Base-by-base conservation (phyloP, 2,797 vertebrate species). In the Phataginus tricuspis region DNA sequence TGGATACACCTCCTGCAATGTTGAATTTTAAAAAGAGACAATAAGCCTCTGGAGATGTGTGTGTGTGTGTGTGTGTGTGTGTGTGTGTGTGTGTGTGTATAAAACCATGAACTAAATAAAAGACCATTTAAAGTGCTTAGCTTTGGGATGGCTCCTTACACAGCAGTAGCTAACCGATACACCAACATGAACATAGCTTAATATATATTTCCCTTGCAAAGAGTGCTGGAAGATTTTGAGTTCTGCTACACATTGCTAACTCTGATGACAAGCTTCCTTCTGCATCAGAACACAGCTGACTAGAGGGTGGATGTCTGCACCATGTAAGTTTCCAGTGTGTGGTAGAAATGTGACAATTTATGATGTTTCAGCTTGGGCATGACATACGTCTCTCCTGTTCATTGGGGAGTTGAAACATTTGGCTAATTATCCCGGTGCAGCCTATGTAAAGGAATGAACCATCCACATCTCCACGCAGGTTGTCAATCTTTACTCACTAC, bases 371-470 rank as follows among this genome's bases (percentile, higher is more conserved):
- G 23, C 45, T 45, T 31, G 11, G 11, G 18, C 4, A 29, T 15
- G 79, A 45, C 27, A 2, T 5, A 18, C 3, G 29, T n/a, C 39
- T 45, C 27, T 29, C 23, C 11, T 29, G 2, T 23, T 63, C 66
- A 14, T 39, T 39, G 39, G 10, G 0, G 74, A 39, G 4, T 18
- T 25, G 4, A 27, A 21, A 61, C 0, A 9, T 5, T 13, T 9
- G 13, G 9, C 1, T 1, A 10, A 1, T 10, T 9, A 1, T 69
- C 9, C 1, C 1, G 37, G 31, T 72, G 18, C 12, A 25, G 12
- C 31, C 13, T 15, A 25, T 4, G 15, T 25, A n/a, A 63, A 31
- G 16, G 25, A 39, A 37, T 31, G 7, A 29, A 23, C 10, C 4
- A 4, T 16, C 21, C 19, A 10, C 31, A 21, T 14, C 12, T 42